These are phyloP conservation scores for Alcis repandata DNA, from an alignment of 2,888 invertebrate genomes.

Conservation along the genomic window DNA sequence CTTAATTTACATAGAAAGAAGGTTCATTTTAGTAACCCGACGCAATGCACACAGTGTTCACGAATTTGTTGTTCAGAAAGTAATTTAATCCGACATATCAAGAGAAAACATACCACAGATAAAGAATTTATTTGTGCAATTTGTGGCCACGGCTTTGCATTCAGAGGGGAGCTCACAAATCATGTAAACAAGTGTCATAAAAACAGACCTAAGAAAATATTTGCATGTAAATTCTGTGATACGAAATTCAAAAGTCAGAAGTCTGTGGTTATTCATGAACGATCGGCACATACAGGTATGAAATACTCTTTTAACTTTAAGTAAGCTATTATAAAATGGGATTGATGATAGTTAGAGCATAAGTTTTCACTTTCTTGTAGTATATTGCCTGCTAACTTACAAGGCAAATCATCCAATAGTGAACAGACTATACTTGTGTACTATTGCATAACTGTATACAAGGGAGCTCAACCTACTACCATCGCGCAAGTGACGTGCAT, in stretches of 20 bases:
- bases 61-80: constrained; percentile 63
- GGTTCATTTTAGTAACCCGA: constrained; percentile 62
- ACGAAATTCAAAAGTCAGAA: constrained; percentile 76
- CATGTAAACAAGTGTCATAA: constrained; percentile 74
- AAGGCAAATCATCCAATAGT: too few relatives aligned
- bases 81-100: constrained; percentile 71
- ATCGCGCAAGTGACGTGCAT: too few relatives aligned
- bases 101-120: constrained; percentile 65
- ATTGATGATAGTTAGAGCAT: not conserved
- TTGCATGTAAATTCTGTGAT: constrained; percentile 73
- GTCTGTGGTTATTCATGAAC: constrained; percentile 76
- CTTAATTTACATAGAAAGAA: constrained; percentile 66
- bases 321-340: not conserved
- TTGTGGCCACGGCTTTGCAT: constrained; percentile 73
- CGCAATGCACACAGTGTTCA: constrained; percentile 72
- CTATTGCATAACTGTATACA: too few relatives aligned
- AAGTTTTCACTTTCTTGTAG: too few relatives aligned
- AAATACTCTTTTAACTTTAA: not conserved
- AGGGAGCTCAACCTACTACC: too few relatives aligned
- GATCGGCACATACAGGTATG: constrained; percentile 82
- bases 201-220: constrained; percentile 61
- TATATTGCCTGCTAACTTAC: too few relatives aligned
- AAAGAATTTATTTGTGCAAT: constrained; percentile 71
- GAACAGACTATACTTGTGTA: too few relatives aligned
- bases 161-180: constrained; percentile 64